Conservation (phyloP, 37 sponge, comb jelly and placozoan species). For the Haliclona indistincta region DNA sequence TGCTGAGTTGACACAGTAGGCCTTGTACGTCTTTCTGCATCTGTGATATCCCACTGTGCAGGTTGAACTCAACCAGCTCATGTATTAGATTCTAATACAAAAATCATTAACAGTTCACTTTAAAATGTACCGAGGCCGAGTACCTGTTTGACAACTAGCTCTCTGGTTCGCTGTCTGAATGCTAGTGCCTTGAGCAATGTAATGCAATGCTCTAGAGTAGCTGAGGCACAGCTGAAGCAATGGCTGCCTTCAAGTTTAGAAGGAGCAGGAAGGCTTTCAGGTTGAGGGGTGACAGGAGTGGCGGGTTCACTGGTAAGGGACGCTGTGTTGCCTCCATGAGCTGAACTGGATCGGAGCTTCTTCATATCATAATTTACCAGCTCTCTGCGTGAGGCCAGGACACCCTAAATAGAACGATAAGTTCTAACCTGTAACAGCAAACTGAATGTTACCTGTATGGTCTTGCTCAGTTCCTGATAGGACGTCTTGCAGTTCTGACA, state of each 20-base stretch:
- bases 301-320: conserved; percentile 6
- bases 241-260: not conserved
- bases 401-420: conserved; percentile 31
- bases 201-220: conserved; percentile 83
- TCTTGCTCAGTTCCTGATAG: conserved; percentile 79
- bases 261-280: not conserved
- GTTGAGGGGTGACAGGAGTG: conserved; percentile 3
- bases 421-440: not conserved
- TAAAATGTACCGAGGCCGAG: not conserved
- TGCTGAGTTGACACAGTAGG: conserved; percentile 78
- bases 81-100: conserved; percentile 46
- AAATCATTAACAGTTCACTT: not conserved
- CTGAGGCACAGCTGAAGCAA: conserved; percentile 85
- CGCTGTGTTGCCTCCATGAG: no score
- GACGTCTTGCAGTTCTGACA: conserved; percentile 75
- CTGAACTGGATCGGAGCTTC: conserved; percentile 34
- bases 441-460: conserved; percentile 34
- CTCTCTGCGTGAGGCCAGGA: conserved; percentile 81
- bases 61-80: conserved; percentile 79
- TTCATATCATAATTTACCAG: conserved; percentile 75
- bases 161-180: conserved; percentile 37
- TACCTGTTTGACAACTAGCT: conserved; percentile 39
- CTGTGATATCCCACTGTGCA: conserved; percentile 39
- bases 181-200: conserved; percentile 81
- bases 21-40: conserved; percentile 55